Base-by-base conservation (phyloP, 2,888 invertebrate species). In the Drosophila greeni region DNA sequence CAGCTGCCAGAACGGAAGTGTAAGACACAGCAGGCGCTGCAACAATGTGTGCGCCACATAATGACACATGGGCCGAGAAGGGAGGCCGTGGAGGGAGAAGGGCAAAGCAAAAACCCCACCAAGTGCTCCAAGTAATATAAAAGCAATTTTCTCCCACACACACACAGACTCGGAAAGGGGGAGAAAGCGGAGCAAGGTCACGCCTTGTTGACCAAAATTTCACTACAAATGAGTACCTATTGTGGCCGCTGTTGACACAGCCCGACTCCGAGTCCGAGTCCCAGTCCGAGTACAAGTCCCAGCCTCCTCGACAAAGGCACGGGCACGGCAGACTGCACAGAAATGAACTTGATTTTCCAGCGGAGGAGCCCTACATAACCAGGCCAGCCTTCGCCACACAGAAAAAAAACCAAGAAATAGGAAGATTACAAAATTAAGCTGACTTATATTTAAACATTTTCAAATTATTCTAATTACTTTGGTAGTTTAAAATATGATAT, bases 331-430 rank as follows among this genome's bases (percentile, higher is more conserved):
- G 74, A 79, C 61, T 76, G 74, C 60, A 64, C 64, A 66, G 42
- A 76, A 79, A 57, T 79, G 69, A 76, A 79, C 79, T 79, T 79
- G 72, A 74, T 79, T 79, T 79, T 65, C 51, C 56, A 66, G 39
- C 52, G 61, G n/a, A 57, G 37, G 20, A 60, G 39, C 43, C 26
- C 31, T 42, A 31, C 51, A 24, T n/a, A n/a, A 9, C 29, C 29
- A 29, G 11, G 29, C 29, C 29, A 11, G 29, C 1, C 29, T 29
- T 11, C 29, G 4, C 20, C 18, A 40, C 51, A 45, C 56, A 16
- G 16, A 24, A 31, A 45, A 18, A 60, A 39, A 39, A 24, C 2
- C 1, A 9, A 9, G 2, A 31, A 12, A 5, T 20, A 3, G 1
- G 1, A 18, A 12, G 16, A 8, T 2, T 1, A n/a, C n/a, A 11